These are phyloP conservation scores for Chelonus formosanus DNA, from an alignment of 2,888 invertebrate genomes.

Conservation along the genomic window DNA sequence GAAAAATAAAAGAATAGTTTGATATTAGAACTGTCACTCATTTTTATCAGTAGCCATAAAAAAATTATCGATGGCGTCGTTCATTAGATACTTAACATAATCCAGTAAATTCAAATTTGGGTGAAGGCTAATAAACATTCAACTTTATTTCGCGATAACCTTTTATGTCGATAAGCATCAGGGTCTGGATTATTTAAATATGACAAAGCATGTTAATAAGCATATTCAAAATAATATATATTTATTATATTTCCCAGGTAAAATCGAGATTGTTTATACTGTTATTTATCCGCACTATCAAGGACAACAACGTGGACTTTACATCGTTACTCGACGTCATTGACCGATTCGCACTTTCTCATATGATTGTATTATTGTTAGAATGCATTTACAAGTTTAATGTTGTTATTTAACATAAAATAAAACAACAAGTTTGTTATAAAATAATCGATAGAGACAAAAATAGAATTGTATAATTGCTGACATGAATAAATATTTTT, in stretches of 20 bases:
- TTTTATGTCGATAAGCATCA: conserved; percentile 40
- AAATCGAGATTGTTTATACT: neutral
- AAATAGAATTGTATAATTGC: no score
- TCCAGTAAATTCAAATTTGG: conserved; percentile 40
- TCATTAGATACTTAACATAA: conserved; percentile 15
- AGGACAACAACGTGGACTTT: no score
- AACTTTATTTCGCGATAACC: conserved; percentile 42
- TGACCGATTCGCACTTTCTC: no score
- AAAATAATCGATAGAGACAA: no score
- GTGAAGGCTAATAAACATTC: conserved; percentile 46
- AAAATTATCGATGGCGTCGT: neutral
- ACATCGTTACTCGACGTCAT: no score
- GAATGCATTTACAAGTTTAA: no score
- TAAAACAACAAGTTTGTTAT: no score
- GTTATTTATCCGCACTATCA: no score
- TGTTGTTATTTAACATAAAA: no score
- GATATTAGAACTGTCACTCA: neutral
- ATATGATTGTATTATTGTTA: no score
- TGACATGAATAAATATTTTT: no score
- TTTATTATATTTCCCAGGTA: conserved; percentile 4
- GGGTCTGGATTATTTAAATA: neutral
- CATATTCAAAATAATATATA: neutral
- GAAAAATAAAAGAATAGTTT: no score
- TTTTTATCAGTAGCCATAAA: neutral
- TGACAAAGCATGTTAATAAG: neutral